A percentile compares a stretch with the other conserved stretches of the same genome.
Conservation (phyloP, 2,797 vertebrate species). For the Apodemus agrarius region DNA sequence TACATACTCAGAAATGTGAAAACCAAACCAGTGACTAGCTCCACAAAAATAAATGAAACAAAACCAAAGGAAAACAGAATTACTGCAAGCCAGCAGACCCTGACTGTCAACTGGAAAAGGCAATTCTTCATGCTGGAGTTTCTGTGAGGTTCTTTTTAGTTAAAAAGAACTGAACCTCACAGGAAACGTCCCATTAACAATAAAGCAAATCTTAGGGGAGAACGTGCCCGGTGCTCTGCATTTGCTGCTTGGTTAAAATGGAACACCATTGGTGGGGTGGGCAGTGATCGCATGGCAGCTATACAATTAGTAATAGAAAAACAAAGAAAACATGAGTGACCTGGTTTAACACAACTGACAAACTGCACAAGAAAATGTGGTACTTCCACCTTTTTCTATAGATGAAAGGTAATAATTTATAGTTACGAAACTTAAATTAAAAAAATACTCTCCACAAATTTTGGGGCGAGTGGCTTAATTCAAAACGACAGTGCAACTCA, state of each 20-base stretch:
- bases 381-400: slow-evolving; percentile 44
- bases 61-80: slow-evolving; percentile 48
- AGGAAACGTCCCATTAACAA: slow-evolving; percentile 42
- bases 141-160: not conserved
- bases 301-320: not conserved
- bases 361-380: slow-evolving; percentile 24
- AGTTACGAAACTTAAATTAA: slow-evolving; percentile 31
- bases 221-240: slow-evolving; percentile 8
- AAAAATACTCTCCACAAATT: not conserved
- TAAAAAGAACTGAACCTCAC: slow-evolving; percentile 27
- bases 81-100: not conserved
- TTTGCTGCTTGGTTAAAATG: slow-evolving; percentile 30
- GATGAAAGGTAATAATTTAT: slow-evolving; percentile 37
- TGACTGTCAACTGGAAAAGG: not conserved
- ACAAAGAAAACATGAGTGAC: slow-evolving; percentile 24
- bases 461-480: slow-evolving; percentile 56
- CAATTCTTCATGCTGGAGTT: slow-evolving; percentile 9
- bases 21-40: slow-evolving; percentile 54
- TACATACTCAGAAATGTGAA: slow-evolving; percentile 55
- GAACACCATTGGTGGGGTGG: not conserved
- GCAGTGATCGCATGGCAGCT: slow-evolving; percentile 20
- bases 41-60: slow-evolving; percentile 44
- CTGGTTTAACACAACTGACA: slow-evolving; percentile 31
- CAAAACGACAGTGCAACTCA: slow-evolving; percentile 53
- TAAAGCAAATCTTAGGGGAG: slow-evolving; percentile 53